Conservation (phyloP, 2,113 vertebrate species). For the Hippocampus barbouri region DNA sequence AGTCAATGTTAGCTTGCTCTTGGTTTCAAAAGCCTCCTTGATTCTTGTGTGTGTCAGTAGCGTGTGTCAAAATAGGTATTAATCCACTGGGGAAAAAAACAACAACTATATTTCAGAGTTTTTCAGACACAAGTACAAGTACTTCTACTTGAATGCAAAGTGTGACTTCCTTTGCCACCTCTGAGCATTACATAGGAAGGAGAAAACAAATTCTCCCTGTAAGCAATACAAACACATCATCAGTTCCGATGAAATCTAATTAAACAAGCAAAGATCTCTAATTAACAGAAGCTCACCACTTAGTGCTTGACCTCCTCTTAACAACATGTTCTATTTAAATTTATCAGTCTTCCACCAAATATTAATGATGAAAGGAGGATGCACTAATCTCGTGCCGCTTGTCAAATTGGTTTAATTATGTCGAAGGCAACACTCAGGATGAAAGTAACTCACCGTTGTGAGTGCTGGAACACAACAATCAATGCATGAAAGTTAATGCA, state of each 20-base stretch:
- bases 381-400: slow-evolving; percentile 14
- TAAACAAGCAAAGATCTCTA: slow-evolving; percentile 22
- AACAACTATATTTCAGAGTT: too few relatives aligned
- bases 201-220: not conserved
- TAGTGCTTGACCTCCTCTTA: slow-evolving; percentile 31
- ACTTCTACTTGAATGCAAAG: not conserved
- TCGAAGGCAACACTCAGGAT: slow-evolving; percentile 31
- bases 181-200: not conserved
- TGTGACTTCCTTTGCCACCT: not conserved
- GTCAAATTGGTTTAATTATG: slow-evolving; percentile 30
- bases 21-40: too few relatives aligned
- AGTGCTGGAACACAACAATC: slow-evolving; percentile 16
- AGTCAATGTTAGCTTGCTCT: too few relatives aligned
- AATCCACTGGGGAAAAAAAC: too few relatives aligned
- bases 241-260: slow-evolving; percentile 30
- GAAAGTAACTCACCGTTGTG: slow-evolving; percentile 11
- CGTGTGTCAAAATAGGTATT: too few relatives aligned
- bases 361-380: slow-evolving; percentile 28
- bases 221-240: slow-evolving; percentile 7
- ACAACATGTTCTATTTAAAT: slow-evolving; percentile 27
- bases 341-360: slow-evolving; percentile 21
- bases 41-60: too few relatives aligned
- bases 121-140: not conserved
- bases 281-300: slow-evolving; percentile 19
- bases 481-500: slow-evolving; percentile 36